These are phyloP conservation scores for Actinernus sp. DNA, from an alignment of 92 coral and sea anemone species.

Conservation along the genomic window DNA sequence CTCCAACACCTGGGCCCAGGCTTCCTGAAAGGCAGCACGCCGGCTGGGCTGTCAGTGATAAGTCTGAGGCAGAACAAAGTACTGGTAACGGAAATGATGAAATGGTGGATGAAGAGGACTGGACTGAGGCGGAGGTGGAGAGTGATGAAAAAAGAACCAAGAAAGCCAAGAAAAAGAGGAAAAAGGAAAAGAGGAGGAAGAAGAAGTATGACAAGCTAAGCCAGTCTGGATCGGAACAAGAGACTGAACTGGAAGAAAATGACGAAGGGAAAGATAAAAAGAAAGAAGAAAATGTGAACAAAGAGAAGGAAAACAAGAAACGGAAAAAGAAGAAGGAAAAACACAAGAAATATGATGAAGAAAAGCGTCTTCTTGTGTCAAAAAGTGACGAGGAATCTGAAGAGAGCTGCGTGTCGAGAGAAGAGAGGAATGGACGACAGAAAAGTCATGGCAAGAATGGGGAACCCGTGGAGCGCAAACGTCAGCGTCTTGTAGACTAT, in stretches of 20 bases:
- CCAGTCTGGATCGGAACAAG: conserved; percentile 7
- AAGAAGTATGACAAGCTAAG: conserved; percentile 39
- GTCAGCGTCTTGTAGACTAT: conserved; percentile 62
- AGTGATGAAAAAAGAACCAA: conserved; percentile 8
- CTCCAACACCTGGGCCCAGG: conserved; percentile 74
- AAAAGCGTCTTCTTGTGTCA: conserved; percentile 38
- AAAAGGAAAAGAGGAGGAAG: conserved; percentile 59
- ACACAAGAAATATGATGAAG: conserved; percentile 21
- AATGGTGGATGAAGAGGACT: conserved; percentile 54
- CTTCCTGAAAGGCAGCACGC: conserved; percentile 99
- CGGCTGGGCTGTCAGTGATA: conserved; percentile 89
- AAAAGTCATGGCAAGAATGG: conserved; percentile 45
- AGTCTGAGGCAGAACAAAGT: conserved; percentile 29
- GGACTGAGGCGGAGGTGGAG: conserved; percentile 9
- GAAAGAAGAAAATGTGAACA: conserved; percentile 31
- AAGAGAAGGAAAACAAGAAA: conserved; percentile 31
- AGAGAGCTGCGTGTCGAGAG: background rate
- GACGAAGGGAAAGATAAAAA: conserved; percentile 24
- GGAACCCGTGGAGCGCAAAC: conserved; percentile 29
- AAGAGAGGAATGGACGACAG: conserved; percentile 40
- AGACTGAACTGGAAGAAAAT: conserved; percentile 1
- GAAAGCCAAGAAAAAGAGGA: conserved; percentile 49
- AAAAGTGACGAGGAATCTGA: conserved; percentile 8
- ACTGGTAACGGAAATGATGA: conserved; percentile 7
- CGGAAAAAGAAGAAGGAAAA: conserved; percentile 29